Evolutionary conservation across 2,888 invertebrate genomes (phyloP), one percentile per base, ranked within the genome.

Genomic region (Idaea aversata): DNA sequence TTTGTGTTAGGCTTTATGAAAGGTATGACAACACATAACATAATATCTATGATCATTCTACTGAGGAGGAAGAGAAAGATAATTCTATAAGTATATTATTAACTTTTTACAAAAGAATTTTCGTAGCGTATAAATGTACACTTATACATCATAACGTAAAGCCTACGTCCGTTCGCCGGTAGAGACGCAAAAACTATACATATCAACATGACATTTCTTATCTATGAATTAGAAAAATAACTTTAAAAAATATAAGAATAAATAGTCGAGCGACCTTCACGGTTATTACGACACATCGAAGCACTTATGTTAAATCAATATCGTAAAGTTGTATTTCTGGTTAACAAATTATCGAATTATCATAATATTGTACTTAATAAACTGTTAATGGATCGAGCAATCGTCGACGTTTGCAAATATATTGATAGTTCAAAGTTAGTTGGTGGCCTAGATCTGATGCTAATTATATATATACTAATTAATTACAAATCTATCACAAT

Each of bases 341-440:
- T 61, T 67, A 68, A 70, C 72, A 67, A 69, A 71, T 69, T 62
- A 63, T 60, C 58, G 25, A 61, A 74, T 72, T 72, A 68, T 66
- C 69, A 70, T 71, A 70, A 65, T 70, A 64, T 68, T 66, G 63
- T 68, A 68, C 64, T 66, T 66, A 62, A 69, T 66, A 67, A 63
- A 66, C 66, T 61, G 64, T 60, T 67, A 72, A 69, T 70, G 67
- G 65, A 68, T 59, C 15, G 7, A 36, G 15, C 36, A 59, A 67
- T 65, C 67, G 70, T 69, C 66, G 67, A 38, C 15, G 10, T n/a
- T 10, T 61, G 59, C 66, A 60, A 65, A 61, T 58, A 61, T 65
- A 47, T 67, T 72, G 65, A 67, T 67, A 67, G 69, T 60, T 16
- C 13, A 15, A 36, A 66, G 62, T 64, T 66, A 47, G 38, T 15